These are phyloP conservation scores for Solenopsis invicta DNA, from an alignment of 1,140 invertebrate species.

Conservation along the genomic window DNA sequence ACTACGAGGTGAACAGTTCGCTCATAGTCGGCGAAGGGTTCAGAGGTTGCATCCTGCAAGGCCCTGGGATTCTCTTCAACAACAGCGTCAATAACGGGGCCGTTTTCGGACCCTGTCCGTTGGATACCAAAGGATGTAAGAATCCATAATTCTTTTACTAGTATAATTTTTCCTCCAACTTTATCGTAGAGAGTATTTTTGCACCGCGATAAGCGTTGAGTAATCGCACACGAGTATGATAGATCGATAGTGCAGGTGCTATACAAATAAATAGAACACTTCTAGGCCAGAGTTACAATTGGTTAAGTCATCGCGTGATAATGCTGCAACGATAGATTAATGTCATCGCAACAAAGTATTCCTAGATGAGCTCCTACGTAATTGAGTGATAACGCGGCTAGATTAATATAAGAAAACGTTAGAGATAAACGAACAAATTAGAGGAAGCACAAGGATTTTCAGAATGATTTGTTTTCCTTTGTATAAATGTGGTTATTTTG, in stretches of 20 bases:
- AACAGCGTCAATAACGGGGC: slow-evolving; percentile 90
- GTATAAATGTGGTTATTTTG: background rate
- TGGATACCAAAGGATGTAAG: slow-evolving; percentile 91
- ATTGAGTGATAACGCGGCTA: slow-evolving; percentile 5
- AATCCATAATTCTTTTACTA: background rate
- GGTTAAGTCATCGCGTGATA: slow-evolving; percentile 3
- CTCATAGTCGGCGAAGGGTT: slow-evolving; percentile 93
- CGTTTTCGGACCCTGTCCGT: slow-evolving; percentile 91
- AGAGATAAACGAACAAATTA: background rate
- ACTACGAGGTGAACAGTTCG: slow-evolving; percentile 88
- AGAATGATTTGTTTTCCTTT: background rate
- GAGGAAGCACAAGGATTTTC: background rate
- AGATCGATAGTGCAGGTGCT: slow-evolving; percentile 30
- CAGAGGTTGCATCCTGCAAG: slow-evolving; percentile 94
- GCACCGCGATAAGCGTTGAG: background rate
- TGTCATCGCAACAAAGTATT: background rate
- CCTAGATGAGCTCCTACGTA: background rate
- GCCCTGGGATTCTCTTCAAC: slow-evolving; percentile 93
- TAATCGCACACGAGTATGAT: background rate
- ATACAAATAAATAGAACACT: slow-evolving; percentile 24
- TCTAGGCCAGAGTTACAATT: slow-evolving; percentile 5
- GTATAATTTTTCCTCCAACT: background rate
- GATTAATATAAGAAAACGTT: background rate
- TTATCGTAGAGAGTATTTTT: slow-evolving; percentile 23
- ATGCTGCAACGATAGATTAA: slow-evolving; percentile 15